Evolutionary conservation across 2,797 vertebrate species (phyloP).

Genomic region (Decapterus maruadsi): DNA sequence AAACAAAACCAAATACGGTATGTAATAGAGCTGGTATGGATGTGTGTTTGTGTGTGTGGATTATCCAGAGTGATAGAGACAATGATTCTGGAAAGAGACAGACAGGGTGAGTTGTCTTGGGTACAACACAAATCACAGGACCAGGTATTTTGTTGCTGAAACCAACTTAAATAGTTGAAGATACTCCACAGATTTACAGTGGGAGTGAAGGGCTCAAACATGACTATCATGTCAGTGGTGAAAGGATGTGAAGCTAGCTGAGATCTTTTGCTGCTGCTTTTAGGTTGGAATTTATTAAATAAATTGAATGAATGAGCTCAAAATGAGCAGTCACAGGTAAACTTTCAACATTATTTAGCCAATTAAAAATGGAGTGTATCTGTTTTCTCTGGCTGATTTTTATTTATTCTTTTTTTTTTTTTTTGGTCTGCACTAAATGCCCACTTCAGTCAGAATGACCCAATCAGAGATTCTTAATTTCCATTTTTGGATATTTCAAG

Average conservation of each 20-base stretch:
- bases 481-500: conserved; percentile 25
- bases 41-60: neutral
- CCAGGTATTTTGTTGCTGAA: no score
- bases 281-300: no score
- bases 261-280: neutral
- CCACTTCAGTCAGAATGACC: neutral
- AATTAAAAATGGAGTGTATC: no score
- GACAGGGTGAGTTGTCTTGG: neutral
- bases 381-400: neutral
- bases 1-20: neutral
- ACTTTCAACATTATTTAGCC: no score
- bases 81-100: neutral
- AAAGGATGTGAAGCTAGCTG: no score
- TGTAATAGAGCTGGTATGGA: no score
- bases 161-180: no score
- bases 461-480: conserved; percentile 41
- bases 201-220: neutral
- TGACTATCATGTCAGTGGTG: no score
- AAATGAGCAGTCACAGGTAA: no score
- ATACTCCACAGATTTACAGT: neutral
- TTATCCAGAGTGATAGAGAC: neutral
- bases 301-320: neutral
- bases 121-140: no score
- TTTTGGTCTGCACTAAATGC: neutral
- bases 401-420: no score